Evolutionary conservation across 2,888 invertebrate genomes (phyloP).

Genomic region (Eupithecia subumbrata): DNA sequence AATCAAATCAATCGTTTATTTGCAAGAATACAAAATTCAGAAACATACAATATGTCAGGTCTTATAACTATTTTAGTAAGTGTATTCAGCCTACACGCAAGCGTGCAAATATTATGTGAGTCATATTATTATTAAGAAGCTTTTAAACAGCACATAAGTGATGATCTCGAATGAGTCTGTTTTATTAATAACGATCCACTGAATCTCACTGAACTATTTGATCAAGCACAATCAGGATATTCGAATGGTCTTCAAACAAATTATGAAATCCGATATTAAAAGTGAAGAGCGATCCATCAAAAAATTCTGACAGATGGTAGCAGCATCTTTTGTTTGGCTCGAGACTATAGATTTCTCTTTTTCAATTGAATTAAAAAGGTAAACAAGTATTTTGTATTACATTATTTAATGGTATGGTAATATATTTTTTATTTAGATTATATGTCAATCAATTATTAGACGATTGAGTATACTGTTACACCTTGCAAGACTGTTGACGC

Average conservation of each 20-base stretch:
- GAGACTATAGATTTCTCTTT: slow-evolving; percentile 26
- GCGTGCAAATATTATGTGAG: no score
- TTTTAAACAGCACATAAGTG: not conserved
- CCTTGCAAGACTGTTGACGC: no score
- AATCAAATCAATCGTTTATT: no score
- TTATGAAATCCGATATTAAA: slow-evolving; percentile 75
- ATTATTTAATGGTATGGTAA: not conserved
- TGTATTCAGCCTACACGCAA: no score
- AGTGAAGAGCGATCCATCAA: slow-evolving; percentile 74
- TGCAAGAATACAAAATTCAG: no score
- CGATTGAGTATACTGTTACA: no score
- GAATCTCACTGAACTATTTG: slow-evolving; percentile 65
- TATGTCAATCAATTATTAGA: not conserved
- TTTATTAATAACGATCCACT: slow-evolving; percentile 7
- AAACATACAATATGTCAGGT: no score
- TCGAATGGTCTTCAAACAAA: slow-evolving; percentile 74
- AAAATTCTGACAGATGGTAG: slow-evolving; percentile 73
- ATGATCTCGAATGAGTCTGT: not conserved
- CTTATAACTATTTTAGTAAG: no score
- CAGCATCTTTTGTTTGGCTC: slow-evolving; percentile 48
- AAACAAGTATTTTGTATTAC: slow-evolving; percentile 13
- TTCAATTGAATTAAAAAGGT: slow-evolving; percentile 12
- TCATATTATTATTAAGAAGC: not conserved
- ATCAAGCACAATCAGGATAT: slow-evolving; percentile 69
- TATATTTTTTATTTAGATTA: not conserved